Percentiles rank a stretch among this genome's conserved stretches.
Evolutionary conservation across 2,113 vertebrate genomes (phyloP).

Genomic region (Stercorarius parasiticus): DNA sequence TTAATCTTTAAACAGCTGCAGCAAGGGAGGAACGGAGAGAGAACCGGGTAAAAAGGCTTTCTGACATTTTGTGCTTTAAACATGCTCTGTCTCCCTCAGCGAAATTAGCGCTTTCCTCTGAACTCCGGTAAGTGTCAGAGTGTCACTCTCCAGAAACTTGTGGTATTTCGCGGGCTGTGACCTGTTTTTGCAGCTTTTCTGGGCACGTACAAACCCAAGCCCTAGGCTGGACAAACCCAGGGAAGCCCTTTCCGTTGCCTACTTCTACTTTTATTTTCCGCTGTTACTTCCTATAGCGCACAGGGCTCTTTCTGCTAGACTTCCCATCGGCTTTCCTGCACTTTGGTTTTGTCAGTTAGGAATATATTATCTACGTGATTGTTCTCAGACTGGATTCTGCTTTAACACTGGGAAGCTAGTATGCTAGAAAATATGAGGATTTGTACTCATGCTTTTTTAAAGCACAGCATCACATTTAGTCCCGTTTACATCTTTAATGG

Average conservation of each 20-base stretch:
- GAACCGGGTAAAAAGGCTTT: background rate
- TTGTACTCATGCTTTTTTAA: background rate
- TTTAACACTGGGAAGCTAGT: background rate
- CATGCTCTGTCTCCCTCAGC: background rate
- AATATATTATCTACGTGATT: fast-evolving
- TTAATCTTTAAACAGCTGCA: background rate
- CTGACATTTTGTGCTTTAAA: background rate
- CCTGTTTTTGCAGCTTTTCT: fast-evolving
- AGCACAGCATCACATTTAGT: background rate
- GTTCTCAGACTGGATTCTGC: background rate
- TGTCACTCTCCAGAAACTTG: fast-evolving
- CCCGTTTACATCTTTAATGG: background rate
- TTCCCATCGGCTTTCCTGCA: background rate
- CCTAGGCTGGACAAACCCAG: fast-evolving
- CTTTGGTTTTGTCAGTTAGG: background rate
- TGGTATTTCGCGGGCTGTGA: fast-evolving
- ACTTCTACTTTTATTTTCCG: fast-evolving
- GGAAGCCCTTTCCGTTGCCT: fast-evolving
- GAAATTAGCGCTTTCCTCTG: background rate
- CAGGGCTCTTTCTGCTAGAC: background rate
- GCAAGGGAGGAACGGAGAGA: background rate
- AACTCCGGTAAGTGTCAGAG: background rate
- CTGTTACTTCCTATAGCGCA: fast-evolving
- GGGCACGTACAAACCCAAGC: background rate
- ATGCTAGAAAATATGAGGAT: background rate